Percentiles rank a stretch among this genome's conserved stretches.
These are phyloP conservation scores for Drosophila arawakana DNA, from an alignment of 1,140 invertebrate species.

Conservation along the genomic window DNA sequence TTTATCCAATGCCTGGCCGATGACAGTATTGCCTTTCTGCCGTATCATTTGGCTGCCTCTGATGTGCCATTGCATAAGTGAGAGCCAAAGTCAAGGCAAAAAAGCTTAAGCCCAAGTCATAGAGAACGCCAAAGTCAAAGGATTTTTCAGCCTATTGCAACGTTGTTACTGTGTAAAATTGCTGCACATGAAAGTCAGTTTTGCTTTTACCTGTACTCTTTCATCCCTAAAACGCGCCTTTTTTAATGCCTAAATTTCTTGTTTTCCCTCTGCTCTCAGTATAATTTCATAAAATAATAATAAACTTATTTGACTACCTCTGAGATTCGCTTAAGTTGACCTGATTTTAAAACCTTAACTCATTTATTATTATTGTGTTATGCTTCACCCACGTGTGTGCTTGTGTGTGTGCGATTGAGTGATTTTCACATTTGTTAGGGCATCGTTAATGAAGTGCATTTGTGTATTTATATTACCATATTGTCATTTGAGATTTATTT, in stretches of 20 bases:
- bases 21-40: constrained; percentile 46
- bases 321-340: constrained; percentile 34
- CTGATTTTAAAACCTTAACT: constrained; percentile 46
- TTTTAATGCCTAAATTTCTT: no score
- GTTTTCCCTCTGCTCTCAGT: no score
- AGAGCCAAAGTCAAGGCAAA: constrained; percentile 2
- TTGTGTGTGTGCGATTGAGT: constrained; percentile 14
- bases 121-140: constrained; percentile 26
- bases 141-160: constrained; percentile 14
- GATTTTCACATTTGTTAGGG: constrained; percentile 32
- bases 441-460: constrained; percentile 65
- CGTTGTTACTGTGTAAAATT: constrained; percentile 35
- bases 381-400: constrained; percentile 5
- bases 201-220: background rate
- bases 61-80: background rate
- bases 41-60: background rate
- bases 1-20: constrained; percentile 35
- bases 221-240: no score
- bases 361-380: constrained; percentile 4
- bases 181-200: constrained; percentile 40
- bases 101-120: background rate
- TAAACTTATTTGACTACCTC: no score
- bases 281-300: background rate
- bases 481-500: constrained; percentile 69
- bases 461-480: constrained; percentile 43